Base-by-base conservation (phyloP, 2,797 vertebrate species). In the Anniella stebbinsi region DNA sequence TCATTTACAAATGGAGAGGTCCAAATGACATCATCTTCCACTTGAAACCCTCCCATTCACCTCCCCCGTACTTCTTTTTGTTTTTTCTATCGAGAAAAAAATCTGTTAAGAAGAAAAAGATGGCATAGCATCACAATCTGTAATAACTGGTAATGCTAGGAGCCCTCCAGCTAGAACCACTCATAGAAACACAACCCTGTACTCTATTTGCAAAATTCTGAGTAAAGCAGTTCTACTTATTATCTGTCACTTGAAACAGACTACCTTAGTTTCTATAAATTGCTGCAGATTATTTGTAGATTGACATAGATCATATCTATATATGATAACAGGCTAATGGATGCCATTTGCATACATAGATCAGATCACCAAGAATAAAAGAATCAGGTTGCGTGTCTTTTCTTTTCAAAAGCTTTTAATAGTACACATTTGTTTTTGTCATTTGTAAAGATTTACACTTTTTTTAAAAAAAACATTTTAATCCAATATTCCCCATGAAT, bases 381-480 rank as follows among this genome's bases (percentile, higher is more conserved):
- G 83, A 93, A 94, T 57, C 76, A 77, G 90, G 87, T 75, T 1
- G 70, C 92, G 69, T 78, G 69, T 90, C 7, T 88, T 95, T 97
- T 95, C 91, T 93, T 94, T 95, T 96, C 93, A 95, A 95, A 96
- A 95, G 88, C 86, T 92, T 96, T 96, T 95, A 95, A 96, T 95
- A 94, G 96, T 95, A 97, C 95, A 95, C 91, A 92, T 94, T 93
- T 92, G 93, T 89, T 96, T 96, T 95, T 95, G 94, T 95, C 93
- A 89, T 76, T 92, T 94, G 93, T 94, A 96, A 97, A 95, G 94
- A 95, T 94, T 94, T 93, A 95, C 94, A 89, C 92, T 94, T 66
- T 0, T 48, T 82, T 73, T 90, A 94, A 94, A 90, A 94, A 94
- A 95, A 88, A 92, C 93, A 92, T 75, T 94, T 93, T 91, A 93